Evolutionary conservation across 2,888 invertebrate species (phyloP), one percentile per base, ranked within the genome.

Genomic region (Hypsopygia costalis): DNA sequence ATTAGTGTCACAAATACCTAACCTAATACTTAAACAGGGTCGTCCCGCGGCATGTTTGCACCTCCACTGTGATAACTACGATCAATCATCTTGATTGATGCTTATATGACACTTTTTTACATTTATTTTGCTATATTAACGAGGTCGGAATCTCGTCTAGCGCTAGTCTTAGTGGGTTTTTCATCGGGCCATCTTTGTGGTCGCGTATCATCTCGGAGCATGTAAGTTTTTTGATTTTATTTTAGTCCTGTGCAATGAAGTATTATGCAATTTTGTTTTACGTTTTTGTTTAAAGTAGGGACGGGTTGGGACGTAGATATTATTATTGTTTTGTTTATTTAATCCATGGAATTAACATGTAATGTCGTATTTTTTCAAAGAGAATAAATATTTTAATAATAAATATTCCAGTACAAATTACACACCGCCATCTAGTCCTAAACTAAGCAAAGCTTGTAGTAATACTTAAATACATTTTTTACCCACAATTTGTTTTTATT

Each of bases 41-140:
- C 65, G 56, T 57, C 58, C 65, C 45, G 51, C 67, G 46, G 36
- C 43, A 25, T 21, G 51, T 56, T 52, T 58, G 51, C 58, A 60
- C 61, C 49, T 53, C 49, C 44, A 40, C 30, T 28, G 25, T 47
- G 51, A 50, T 49, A 56, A 47, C 50, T 39, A 21, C 30, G 38
- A 41, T 43, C 39, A 70, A 81, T 82, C 81, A 79, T 55, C 51
- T 60, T 81, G 82, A 83, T 82, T 70, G 81, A 85, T 81, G 70
- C 44, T 53, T 57, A 46, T 37, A 51, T 49, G 56, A 62, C 55
- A 58, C 41, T 58, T 55, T 66, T 58, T 55, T 47, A 58, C 49
- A 59, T 67, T 65, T 67, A 70, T 71, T 71, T 68, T 69, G 64
- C 67, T 58, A 63, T 38, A 52, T 61, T 52, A 43, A 41, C 52